Percentiles rank a stretch among this genome's conserved stretches.
Conservation (phyloP, 2,888 invertebrate species). For the Eubasilissa splendida region DNA sequence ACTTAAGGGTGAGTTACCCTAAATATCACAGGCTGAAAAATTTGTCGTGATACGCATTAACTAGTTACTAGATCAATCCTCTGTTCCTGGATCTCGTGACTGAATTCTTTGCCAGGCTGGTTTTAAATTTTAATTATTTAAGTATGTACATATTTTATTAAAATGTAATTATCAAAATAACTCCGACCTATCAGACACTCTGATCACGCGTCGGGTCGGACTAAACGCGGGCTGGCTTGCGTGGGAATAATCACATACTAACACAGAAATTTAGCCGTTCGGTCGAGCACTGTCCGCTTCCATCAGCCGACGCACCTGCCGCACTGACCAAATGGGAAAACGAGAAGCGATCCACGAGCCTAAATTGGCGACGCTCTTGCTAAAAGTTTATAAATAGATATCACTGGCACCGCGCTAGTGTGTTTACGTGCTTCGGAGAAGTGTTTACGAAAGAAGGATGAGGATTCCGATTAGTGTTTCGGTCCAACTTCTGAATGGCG, state of each 20-base stretch:
- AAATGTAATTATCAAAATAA: too few species aligned
- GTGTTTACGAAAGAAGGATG: neutral
- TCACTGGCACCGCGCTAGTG: neutral
- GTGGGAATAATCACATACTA: neutral
- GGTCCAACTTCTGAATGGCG: neutral
- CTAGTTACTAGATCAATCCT: too few species aligned
- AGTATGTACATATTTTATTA: too few species aligned
- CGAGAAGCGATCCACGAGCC: neutral
- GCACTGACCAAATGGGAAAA: constrained; percentile 27
- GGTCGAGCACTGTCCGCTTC: neutral
- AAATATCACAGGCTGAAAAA: too few species aligned
- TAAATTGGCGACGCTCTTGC: constrained; percentile 5
- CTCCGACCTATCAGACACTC: neutral
- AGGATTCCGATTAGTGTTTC: constrained; percentile 2
- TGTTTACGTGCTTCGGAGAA: neutral
- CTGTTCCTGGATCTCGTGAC: too few species aligned
- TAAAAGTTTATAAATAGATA: constrained; percentile 25
- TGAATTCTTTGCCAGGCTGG: too few species aligned
- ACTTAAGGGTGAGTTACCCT: too few species aligned
- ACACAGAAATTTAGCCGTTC: constrained; percentile 18
- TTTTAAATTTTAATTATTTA: too few species aligned
- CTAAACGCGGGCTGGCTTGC: neutral
- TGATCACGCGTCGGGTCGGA: neutral
- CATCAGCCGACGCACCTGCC: constrained; percentile 8
- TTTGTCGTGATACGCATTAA: too few species aligned